Evolutionary conservation across 1,140 invertebrate species (phyloP), one percentile per base, ranked within the genome.

Genomic region (Drosophila mayri): DNA sequence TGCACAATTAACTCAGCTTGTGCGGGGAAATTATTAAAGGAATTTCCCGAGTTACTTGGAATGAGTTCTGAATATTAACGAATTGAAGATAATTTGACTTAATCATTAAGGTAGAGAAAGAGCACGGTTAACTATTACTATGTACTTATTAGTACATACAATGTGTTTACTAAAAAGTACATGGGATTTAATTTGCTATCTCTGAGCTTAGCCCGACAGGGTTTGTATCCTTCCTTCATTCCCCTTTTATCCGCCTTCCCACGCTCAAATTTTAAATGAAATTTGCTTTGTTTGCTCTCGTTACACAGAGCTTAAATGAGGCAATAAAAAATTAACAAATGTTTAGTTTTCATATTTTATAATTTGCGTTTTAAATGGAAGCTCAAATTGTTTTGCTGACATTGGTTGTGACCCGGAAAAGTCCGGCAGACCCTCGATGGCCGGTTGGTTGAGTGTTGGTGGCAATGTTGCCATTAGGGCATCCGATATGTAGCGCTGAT

Each of bases 341-440:
- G 37, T 76, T 79, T 80, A 84, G 61, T 76, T 86, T 75, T 55
- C 22, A 79, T 81, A 79, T 81, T 75, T 79, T 67, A 79, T 79
- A 85, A 78, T 85, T 86, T 76, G 58, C 65, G 37, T 64, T 84
- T 64, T 64, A 63, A 84, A 72, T 63, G 65, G 43, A 72, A 84
- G 46, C 81, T 66, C 12, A 79, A 84, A 83, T 79, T 65, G 81
- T 59, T 80, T 70, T 73, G 49, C 58, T 64, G 74, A 78, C 79
- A 76, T 76, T 81, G 60, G 58, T 37, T 54, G 28, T 78, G 74
- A 60, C 79, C 74, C 55, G 74, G 49, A 68, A 81, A 40, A 22
- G 20, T 43, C 32, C 44, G 30, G 22, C 52, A 35, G 52, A 49
- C 30, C 25, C 47, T 72, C 50, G 37, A 35, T 61, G n/a, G 6